Evolutionary conservation across 2,797 vertebrate genomes (phyloP).

Genomic region (Sarcophilus harrisii): DNA sequence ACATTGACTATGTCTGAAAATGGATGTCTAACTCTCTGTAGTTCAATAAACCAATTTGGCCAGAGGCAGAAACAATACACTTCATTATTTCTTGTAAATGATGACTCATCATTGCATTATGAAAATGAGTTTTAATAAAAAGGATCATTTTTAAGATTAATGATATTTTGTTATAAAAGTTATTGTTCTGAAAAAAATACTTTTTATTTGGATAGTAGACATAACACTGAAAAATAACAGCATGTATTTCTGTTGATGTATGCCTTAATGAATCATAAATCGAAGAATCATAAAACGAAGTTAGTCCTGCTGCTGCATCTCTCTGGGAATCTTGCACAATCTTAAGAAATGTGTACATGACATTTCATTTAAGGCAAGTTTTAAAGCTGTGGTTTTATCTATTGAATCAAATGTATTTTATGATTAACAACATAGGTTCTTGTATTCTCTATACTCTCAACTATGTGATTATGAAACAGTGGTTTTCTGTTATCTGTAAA

Average conservation of each 20-base stretch:
- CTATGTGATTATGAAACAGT: not conserved
- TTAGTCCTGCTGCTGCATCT: not conserved
- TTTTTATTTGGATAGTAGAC: not conserved
- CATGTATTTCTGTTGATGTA: not conserved
- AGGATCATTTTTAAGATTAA: not conserved
- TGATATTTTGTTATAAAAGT: not conserved
- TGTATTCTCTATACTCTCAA: not conserved
- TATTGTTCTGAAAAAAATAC: not conserved
- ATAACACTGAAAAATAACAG: not conserved
- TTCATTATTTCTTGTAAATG: not conserved
- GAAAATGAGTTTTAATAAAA: not conserved
- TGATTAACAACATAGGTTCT: not conserved
- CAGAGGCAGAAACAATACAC: not conserved
- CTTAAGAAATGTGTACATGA: not conserved
- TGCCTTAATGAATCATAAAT: not conserved
- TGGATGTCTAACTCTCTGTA: not conserved
- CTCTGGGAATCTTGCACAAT: not conserved
- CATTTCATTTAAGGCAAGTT: not conserved
- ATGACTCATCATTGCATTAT: not conserved
- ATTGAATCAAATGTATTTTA: not conserved
- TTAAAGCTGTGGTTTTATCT: not conserved
- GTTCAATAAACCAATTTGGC: not conserved
- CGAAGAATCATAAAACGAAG: not conserved
- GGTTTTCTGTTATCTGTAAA: not conserved
- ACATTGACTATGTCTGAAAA: not conserved